Evolutionary conservation across 2,888 invertebrate species (phyloP).

Genomic region (Torymus auratus): DNA sequence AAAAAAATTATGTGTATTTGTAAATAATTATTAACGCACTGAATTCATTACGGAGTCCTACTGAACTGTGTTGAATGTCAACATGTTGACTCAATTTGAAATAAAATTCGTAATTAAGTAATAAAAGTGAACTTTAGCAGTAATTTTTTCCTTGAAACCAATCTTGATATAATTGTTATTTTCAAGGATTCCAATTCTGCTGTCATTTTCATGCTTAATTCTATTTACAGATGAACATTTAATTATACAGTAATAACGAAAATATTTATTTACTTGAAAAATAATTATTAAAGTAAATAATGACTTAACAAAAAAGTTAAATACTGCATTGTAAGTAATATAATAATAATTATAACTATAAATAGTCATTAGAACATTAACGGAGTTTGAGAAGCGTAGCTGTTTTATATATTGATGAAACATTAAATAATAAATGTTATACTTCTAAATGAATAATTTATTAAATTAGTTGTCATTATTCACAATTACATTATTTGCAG

Average conservation of each 20-base stretch:
- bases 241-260: slow-evolving; percentile 37
- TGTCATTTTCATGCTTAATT: slow-evolving; percentile 36
- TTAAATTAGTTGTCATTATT: slow-evolving; percentile 46
- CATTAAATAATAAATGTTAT: slow-evolving; percentile 56
- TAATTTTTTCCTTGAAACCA: slow-evolving; percentile 31
- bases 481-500: slow-evolving; percentile 20
- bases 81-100: slow-evolving; percentile 32
- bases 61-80: slow-evolving; percentile 41
- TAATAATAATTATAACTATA: slow-evolving; percentile 47
- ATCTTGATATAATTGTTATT: slow-evolving; percentile 12
- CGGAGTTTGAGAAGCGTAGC: slow-evolving; percentile 49
- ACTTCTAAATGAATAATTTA: slow-evolving; percentile 46
- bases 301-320: slow-evolving; percentile 48
- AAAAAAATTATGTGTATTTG: slow-evolving; percentile 42
- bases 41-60: slow-evolving; percentile 52
- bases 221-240: slow-evolving; percentile 23
- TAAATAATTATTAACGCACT: slow-evolving; percentile 53
- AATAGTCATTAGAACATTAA: slow-evolving; percentile 52
- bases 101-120: slow-evolving; percentile 35
- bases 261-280: slow-evolving; percentile 54
- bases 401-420: slow-evolving; percentile 57
- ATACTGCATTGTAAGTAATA: slow-evolving; percentile 47
- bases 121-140: slow-evolving; percentile 29
- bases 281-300: slow-evolving; percentile 45
- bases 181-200: slow-evolving; percentile 30